These are phyloP conservation scores for Oeneis ivallda DNA, from an alignment of 2,888 invertebrate species.

Conservation along the genomic window DNA sequence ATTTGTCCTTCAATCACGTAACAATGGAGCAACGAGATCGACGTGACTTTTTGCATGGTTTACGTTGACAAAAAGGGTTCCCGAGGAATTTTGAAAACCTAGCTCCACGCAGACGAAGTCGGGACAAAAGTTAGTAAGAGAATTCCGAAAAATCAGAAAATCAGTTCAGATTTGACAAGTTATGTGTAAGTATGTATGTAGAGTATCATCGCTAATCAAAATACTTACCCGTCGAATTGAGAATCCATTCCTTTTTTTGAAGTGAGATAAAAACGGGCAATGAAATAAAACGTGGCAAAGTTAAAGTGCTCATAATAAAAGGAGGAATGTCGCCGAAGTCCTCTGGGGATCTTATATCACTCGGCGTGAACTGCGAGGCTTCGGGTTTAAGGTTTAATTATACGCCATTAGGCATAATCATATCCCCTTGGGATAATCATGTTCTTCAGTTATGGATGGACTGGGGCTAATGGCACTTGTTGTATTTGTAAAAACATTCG, in stretches of 20 bases:
- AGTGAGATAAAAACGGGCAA: constrained; percentile 38
- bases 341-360: constrained; percentile 48
- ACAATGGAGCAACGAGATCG: too few relatives aligned
- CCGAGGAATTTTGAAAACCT: too few relatives aligned
- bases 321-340: constrained; percentile 47
- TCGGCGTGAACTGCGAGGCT: constrained; percentile 41
- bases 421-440: constrained; percentile 14
- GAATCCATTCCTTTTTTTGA: neutral
- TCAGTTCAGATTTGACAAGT: too few relatives aligned
- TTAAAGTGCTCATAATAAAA: constrained; percentile 35
- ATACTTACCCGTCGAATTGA: neutral
- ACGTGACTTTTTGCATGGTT: too few relatives aligned
- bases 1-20: too few relatives aligned
- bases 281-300: constrained; percentile 43
- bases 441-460: constrained; percentile 28
- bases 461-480: neutral
- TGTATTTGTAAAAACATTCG: constrained; percentile 1
- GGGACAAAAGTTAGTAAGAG: too few relatives aligned
- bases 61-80: too few relatives aligned
- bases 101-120: too few relatives aligned
- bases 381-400: constrained; percentile 43
- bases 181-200: too few relatives aligned
- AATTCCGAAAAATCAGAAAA: too few relatives aligned
- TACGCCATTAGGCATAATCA: constrained; percentile 38
- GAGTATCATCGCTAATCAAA: neutral